Base-by-base conservation (phyloP, 1,140 invertebrate species). In the Eurytemora carolleeae region DNA sequence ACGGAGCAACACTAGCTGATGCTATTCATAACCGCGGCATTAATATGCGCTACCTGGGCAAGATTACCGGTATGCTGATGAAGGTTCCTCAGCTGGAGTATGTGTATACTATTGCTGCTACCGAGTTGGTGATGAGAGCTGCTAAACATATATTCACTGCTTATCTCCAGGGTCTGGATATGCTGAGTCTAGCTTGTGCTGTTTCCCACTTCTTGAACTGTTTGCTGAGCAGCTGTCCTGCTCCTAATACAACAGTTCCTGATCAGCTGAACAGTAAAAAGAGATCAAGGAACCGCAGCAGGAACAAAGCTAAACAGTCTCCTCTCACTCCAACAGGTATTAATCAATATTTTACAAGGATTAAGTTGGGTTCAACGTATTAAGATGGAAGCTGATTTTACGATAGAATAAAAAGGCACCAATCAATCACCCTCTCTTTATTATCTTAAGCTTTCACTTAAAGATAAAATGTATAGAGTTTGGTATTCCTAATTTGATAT, bases 181-280 rank as follows among this genome's bases (percentile, higher is more conserved):
- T 87, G 65, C 88, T 93, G 81, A 85, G 83, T 69, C 75, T 95
- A 52, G 84, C 90, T 0, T 79, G 83, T 17, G 89, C 87, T 0
- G 82, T 95, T 20, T 84, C 86, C 65, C 93, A 97, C 71, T 97
- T 97, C 73, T 77, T 98, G 20, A 98, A 97, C 73, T 97, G 92
- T 69, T 81, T 93, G 66, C 70, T 97, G 15, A 87, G 86, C 53
- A 82, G 80, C 2, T 83, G 83, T 60, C 74, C 78, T 21, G 69
- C 66, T 78, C 79, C 1, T 76, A 80, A 66, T 76, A 24, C 20
- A 2, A 20, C 55, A 20, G 55, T 26, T 26, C 31, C 31, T 44
- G 31, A 44, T 44, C 31, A 44, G n/a, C 7, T 44, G 7, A 44
- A 44, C 31, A 12, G 7, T n/a, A 44, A 44, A n/a, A 44, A 44